Conservation (phyloP, 2,113 vertebrate genomes). For the Gasterosteus nipponicus region DNA sequence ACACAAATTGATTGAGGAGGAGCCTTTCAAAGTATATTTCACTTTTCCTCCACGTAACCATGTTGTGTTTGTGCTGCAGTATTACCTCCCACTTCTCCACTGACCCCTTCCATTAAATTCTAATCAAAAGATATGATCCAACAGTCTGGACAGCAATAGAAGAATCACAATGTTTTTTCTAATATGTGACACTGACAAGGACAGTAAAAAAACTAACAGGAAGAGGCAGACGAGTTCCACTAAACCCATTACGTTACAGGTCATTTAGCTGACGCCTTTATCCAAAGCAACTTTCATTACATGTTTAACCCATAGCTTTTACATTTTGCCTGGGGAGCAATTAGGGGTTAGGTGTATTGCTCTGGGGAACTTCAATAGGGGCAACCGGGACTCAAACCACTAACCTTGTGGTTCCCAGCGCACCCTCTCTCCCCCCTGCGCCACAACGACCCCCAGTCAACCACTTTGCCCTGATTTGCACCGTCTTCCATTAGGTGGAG, state of each 20-base stretch:
- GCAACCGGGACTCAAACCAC: too few relatives aligned
- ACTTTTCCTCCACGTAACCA: neutral
- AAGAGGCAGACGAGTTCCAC: neutral
- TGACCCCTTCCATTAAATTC: neutral
- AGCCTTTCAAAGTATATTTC: neutral
- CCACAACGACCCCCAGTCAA: too few relatives aligned
- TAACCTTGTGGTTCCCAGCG: too few relatives aligned
- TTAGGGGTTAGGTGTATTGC: too few relatives aligned
- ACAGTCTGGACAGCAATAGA: neutral
- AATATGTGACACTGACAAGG: neutral
- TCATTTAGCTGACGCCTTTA: too few relatives aligned
- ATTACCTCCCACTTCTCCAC: neutral
- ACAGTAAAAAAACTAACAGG: neutral
- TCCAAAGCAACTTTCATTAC: too few relatives aligned
- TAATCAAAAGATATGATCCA: neutral
- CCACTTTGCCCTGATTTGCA: neutral
- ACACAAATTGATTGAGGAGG: too few relatives aligned
- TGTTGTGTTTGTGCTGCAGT: neutral
- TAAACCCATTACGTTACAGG: neutral
- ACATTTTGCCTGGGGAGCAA: too few relatives aligned
- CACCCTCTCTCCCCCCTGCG: too few relatives aligned
- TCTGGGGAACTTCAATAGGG: too few relatives aligned
- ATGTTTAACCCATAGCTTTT: too few relatives aligned
- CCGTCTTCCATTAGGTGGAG: constrained; percentile 83
- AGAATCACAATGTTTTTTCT: neutral